Percentiles rank a stretch among this genome's conserved stretches.
These are phyloP conservation scores for Coecobrya sp. DNA, from an alignment of 2,888 invertebrate genomes.

Conservation along the genomic window DNA sequence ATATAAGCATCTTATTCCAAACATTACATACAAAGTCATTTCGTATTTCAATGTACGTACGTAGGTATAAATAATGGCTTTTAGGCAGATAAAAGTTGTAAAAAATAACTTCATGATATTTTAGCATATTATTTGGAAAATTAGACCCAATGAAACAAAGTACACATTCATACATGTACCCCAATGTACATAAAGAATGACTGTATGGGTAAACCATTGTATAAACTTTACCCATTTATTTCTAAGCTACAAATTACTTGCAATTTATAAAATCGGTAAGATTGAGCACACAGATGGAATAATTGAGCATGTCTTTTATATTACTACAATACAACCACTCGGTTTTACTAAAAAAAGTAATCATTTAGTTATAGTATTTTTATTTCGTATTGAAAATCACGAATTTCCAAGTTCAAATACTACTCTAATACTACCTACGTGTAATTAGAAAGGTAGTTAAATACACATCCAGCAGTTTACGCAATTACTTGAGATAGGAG, in stretches of 20 bases:
- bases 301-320: background rate
- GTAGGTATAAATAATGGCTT: constrained; percentile 4
- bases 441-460: too few relatives aligned
- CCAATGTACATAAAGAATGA: background rate
- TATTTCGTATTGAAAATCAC: background rate
- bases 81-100: background rate
- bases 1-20: constrained; percentile 23
- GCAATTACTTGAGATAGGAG: too few relatives aligned
- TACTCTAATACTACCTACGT: background rate
- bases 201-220: constrained; percentile 3
- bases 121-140: constrained; percentile 1
- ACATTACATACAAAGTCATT: constrained; percentile 8
- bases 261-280: background rate
- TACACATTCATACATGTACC: background rate
- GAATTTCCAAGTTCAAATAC: background rate
- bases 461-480: too few relatives aligned
- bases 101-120: constrained; percentile 21
- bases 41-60: constrained; percentile 17
- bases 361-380: background rate
- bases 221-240: constrained; percentile 36
- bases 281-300: background rate
- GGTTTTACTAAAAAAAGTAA: background rate
- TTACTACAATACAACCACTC: background rate
- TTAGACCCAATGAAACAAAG: constrained; percentile 19
- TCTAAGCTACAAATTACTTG: constrained; percentile 22